Base-by-base conservation (phyloP, 2,797 vertebrate species). In the Lepus townsendii region DNA sequence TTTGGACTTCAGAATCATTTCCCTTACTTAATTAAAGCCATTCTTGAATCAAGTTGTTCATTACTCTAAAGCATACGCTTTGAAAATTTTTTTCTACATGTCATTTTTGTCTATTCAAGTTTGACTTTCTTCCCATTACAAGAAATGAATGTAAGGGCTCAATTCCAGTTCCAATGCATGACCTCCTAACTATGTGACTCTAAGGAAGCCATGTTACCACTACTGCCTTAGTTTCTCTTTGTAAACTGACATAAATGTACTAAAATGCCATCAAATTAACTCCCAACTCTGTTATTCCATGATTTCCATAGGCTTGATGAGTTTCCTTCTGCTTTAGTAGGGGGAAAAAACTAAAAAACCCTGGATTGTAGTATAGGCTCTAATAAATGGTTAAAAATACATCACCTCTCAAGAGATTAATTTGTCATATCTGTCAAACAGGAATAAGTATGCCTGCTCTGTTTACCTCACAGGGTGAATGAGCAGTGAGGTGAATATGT, bases 241-340 rank as follows among this genome's bases (percentile, higher is more conserved):
- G 11, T 69, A 68, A 90, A 69, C 47, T 75, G 76, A 52, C 66
- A 95, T 80, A 86, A 88, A 30, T 57, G 24, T 17, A 52, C n/a
- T 71, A 54, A 76, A 93, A 90, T 84, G 73, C 87, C 63, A 95
- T 5, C n/a, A 10, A 83, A 10, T 62, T 91, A 50, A 47, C 66
- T 90, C 82, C 62, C 5, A 80, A 60, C 26, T 20, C 35, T 93
- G 26, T 30, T 47, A 63, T 80, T 82, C 24, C 24, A 42, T 52
- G 20, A 89, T 89, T 95, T 68, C 22, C 68, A 50, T n/a, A 80
- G 71, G 52, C 17, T 87, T 83, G 68, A 72, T 88, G 72, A 93
- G 54, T 72, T 91, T 24, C 42, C 80, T 90, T 95, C 42, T 91
- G 77, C 60, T 91, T 97, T 82, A 87, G 13, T n/a, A 65, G 24